A percentile compares a stretch with the other conserved stretches of the same genome.
These are phyloP conservation scores for Nomada hirtipes DNA, from an alignment of 2,888 invertebrate species.

Conservation along the genomic window DNA sequence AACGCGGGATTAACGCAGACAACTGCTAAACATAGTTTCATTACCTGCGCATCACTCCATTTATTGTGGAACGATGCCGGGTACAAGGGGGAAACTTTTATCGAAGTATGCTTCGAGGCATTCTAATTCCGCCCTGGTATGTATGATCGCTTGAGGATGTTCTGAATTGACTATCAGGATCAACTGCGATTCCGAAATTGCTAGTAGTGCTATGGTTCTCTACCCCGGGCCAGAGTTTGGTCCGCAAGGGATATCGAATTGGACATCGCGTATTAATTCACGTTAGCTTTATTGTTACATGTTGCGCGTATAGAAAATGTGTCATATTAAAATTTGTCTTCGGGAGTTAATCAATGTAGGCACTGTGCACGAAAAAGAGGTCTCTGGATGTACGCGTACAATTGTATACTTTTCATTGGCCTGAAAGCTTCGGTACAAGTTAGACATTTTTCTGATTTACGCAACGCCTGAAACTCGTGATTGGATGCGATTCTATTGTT, in stretches of 20 bases:
- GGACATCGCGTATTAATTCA: background rate
- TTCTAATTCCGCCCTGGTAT: conserved; percentile 53
- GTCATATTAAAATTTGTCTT: too few species aligned
- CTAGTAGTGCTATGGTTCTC: conserved; percentile 3
- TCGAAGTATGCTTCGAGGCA: conserved; percentile 51
- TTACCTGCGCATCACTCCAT: conserved; percentile 55
- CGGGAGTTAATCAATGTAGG: too few species aligned
- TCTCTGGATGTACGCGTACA: too few species aligned
- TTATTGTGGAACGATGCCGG: conserved; percentile 49
- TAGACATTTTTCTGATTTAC: background rate
- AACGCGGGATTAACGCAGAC: conserved; percentile 32
- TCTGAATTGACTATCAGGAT: conserved; percentile 38
- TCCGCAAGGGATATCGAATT: background rate
- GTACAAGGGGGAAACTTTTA: conserved; percentile 55
- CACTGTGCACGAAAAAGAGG: too few species aligned
- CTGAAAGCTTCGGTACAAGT: background rate
- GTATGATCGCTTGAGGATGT: conserved; percentile 39
- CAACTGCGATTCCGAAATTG: conserved; percentile 16
- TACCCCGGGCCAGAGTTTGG: too few species aligned
- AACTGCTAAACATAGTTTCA: conserved; percentile 52
- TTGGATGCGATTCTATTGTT: background rate
- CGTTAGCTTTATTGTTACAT: background rate
- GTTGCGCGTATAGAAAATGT: too few species aligned
- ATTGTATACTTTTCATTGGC: too few species aligned
- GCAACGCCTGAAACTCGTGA: background rate